Base-by-base conservation (phyloP, 2,888 invertebrate genomes). In the Matsumyia berberina region DNA sequence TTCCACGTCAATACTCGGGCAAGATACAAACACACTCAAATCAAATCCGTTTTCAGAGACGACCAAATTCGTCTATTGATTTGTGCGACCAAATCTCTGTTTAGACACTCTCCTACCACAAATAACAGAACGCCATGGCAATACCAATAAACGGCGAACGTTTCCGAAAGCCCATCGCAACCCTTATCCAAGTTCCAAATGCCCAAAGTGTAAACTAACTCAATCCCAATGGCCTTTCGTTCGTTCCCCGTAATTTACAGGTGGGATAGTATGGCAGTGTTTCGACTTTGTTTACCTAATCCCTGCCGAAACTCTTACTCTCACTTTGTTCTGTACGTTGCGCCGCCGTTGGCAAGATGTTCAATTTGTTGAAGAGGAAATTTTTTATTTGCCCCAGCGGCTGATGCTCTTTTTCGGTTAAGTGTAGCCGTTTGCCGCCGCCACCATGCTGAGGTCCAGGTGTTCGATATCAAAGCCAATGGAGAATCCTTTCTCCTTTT, bases 301-400 rank as follows among this genome's bases (percentile, higher is more conserved):
- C 76, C 69, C 62, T 57, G 66, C 39, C 51, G 19, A 57, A 72
- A 78, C 64, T 44, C 72, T 33, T 42, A 57, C 78, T 72, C 70
- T 55, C 33, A n/a, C 0, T 33, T 8, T 29, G 11, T 44, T 33
- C 9, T 29, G 11, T 44, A 11, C 17, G 35, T 49, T 9, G 6
- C 9, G 55, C 37, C 60, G 42, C 58, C 64, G 19, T 35, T 44
- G 51, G 70, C 70, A 66, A 64, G 70, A 77, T 82, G 77, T 82
- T 82, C 64, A 77, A 82, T 82, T 82, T 82, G 66, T 53, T 70
- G 51, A 66, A 55, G 64, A 82, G 76, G 77, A 77, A 64, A 64
- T 79, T 79, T 78, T 77, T 70, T 70, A 53, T 70, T 66, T 66
- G 39, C 33, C 24, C 24, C 24, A 24, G 11, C 58, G n/a, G 15